Base-by-base conservation (phyloP, 2,888 invertebrate species). In the Eueremaeus valkanovi region DNA sequence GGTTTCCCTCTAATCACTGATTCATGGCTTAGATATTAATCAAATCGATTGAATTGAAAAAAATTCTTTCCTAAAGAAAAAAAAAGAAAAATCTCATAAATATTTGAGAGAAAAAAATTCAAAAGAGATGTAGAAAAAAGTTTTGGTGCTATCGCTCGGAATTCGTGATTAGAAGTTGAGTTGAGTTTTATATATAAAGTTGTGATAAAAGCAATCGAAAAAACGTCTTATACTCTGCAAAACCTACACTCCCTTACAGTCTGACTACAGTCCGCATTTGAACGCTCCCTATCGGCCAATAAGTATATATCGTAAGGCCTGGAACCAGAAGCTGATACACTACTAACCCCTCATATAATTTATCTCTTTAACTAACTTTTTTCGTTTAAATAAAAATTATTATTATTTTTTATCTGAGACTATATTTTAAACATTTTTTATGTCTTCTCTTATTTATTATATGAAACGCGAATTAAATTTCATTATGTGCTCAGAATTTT, bases 131-230 rank as follows among this genome's bases (percentile, higher is more conserved):
- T 45, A 45, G 45, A 45, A 45, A 45, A 45, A 45, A 45, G 45
- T 13, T 6, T 13, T 27, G 6, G 24, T 24, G 11, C 24, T n/a
- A 55, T 55, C 55, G 55, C 21, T 55, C 21, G 27, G 55, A 55
- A 27, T 55, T 55, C 55, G 55, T 55, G 55, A 55, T 55, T 27
- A 51, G 21, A 21, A 51, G 51, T 51, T 51, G n/a, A n/a, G n/a
- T n/a, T n/a, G n/a, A n/a, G n/a, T n/a, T 36, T 36, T 36, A 8
- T 36, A 45, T 11, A 45, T 27, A 27, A n/a, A 55, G 55, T 55
- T 55, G 24, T 55, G 55, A 55, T 55, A 55, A 55, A 55, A 55
- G 11, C 45, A 45, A 45, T 45, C 11, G 18, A 45, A 45, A 13
- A n/a, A n/a, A n/a, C n/a, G n/a, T n/a, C n/a, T n/a, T n/a, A n/a